Evolutionary conservation across 2,888 invertebrate genomes (phyloP), one percentile per base, ranked within the genome.

Genomic region (Sclerodermus sp.): DNA sequence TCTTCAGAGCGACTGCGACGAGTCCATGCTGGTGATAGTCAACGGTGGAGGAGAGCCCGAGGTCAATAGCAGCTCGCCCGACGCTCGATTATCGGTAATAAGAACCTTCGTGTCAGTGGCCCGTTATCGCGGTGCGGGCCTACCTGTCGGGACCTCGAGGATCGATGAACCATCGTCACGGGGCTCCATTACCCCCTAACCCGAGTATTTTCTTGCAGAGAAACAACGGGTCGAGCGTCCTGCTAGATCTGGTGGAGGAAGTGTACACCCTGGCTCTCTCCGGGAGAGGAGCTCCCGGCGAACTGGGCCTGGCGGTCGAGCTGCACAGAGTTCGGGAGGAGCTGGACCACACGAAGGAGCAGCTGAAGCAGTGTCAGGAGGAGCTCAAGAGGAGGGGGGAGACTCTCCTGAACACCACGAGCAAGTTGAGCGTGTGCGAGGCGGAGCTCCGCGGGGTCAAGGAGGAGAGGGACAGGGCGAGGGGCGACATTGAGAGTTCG

Each of bases 371-470:
- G 59, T 82, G 90, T 47, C 90, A 90, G 68, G 84, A 90, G 17
- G 92, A 93, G 79, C 84, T 93, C 42, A 89, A 90, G 65, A 86
- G 89, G 71, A 87, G 90, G 70, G 87, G 88, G 50, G 91, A 91
- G 54, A 81, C 88, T 45, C 86, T 93, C 47, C 86, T 90, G 71
- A 90, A 92, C 60, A 82, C 91, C 54, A 90, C 89, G 59, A 88
- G 89, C 67, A 91, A 91, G 82, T 87, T 91, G 68, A 80, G 80
- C 9, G 88, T 90, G 1, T 86, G 88, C 58, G 91, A 94, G 64
- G 88, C 91, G 31, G 92, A 93, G 69, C 79, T 94, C 4, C 83
- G 85, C n/a, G 87, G 90, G 12, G 87, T 90, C 0, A 84, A 86
- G 12, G 93, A 93, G 66, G 93, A 95, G 68, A 81, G 93, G 0